Base-by-base conservation (phyloP, 2,888 invertebrate species). In the Pogonocherus hispidulus region DNA sequence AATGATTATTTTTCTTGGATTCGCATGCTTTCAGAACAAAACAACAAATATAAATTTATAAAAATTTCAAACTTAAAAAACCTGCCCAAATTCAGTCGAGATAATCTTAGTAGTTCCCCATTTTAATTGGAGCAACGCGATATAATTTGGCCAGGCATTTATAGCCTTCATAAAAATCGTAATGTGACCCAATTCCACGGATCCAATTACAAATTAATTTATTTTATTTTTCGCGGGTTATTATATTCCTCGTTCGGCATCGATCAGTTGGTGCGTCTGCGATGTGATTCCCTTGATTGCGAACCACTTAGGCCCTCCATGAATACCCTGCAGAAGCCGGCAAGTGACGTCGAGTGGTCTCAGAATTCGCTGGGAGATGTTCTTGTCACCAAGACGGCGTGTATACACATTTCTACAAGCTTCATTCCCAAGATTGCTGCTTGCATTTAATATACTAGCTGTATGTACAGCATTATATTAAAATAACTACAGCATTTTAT, bases 281-380 rank as follows among this genome's bases (percentile, higher is more conserved):
- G 77, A 79, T 79, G 78, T 77, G 79, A 79, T 79, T 78, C 76
- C 76, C 74, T 68, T 76, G 77, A 75, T 78, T 76, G 77, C 74
- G 73, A 78, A 74, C 75, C 74, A 76, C 77, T 76, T 71, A 72
- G 69, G 64, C 56, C 70, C 69, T 70, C 78, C 71, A 80, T 83
- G 83, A 83, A 83, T 83, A 80, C 81, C 71, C 78, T 81, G 75
- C 76, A 71, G 76, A 72, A 70, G 76, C 78, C 76, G 83, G 85
- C 84, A 84, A 84, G 82, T 85, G 85, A 85, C 85, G 81, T 85
- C 76, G 78, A 85, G 85, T 84, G 84, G 82, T 79, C 82, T 80
- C 79, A 80, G 81, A 82, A 81, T 82, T 82, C 83, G 73, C 74
- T 54, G 54, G 62, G 62, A 51, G 32, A 62, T 51, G 49, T 19